Percentiles rank a stretch among this genome's conserved stretches.
Evolutionary conservation across 2,797 vertebrate species (phyloP).

Genomic region (Helicolenus hilgendorfi): DNA sequence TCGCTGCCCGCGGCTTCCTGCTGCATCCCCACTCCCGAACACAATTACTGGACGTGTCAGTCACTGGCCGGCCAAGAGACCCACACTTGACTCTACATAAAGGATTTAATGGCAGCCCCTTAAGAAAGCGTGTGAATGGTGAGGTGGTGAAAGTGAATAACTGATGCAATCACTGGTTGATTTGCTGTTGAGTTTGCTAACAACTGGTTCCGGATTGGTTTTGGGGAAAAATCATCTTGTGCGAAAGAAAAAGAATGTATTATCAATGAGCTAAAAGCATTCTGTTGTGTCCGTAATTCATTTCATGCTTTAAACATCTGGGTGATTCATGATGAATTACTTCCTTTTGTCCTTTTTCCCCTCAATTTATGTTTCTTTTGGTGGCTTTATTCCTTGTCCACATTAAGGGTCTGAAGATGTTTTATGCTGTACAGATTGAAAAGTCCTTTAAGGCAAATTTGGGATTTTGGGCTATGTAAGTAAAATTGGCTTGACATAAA

Average conservation of each 20-base stretch:
- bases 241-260: background rate
- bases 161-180: background rate
- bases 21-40: slow-evolving; percentile 21
- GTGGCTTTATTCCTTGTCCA: background rate
- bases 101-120: background rate
- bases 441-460: background rate
- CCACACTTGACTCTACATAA: slow-evolving; percentile 23
- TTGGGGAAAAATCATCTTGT: background rate
- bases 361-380: background rate
- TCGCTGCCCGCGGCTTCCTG: slow-evolving; percentile 23
- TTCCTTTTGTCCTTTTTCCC: background rate
- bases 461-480: background rate
- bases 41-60: slow-evolving; percentile 42
- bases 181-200: background rate
- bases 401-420: background rate
- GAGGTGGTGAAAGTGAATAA: background rate
- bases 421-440: background rate
- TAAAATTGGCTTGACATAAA: background rate
- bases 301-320: slow-evolving; percentile 12
- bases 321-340: background rate
- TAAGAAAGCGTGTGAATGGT: background rate
- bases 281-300: background rate
- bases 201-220: background rate
- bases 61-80: slow-evolving; percentile 11
- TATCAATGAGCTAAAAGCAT: background rate